Conservation (phyloP, 2,797 vertebrate species). For the Danio aesculapii region DNA sequence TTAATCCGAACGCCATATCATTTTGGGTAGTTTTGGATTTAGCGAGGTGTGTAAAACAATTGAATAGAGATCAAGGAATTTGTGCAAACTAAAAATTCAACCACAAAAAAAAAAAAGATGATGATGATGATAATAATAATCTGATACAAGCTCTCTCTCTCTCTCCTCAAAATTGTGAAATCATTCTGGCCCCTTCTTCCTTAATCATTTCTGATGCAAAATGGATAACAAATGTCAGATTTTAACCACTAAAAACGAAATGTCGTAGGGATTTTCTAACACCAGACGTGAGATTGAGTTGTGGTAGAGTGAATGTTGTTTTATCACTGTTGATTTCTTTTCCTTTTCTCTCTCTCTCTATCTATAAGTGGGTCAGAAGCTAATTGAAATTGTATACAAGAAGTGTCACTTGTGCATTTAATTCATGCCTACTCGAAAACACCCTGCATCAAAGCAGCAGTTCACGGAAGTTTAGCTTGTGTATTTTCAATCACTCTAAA, state of each 20-base stretch:
- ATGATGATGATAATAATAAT: conserved; percentile 68
- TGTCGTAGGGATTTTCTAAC: conserved; percentile 49
- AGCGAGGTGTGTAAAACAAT: conserved; percentile 78
- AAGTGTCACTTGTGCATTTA: conserved; percentile 41
- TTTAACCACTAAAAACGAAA: conserved; percentile 41
- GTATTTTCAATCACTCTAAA: conserved; percentile 12
- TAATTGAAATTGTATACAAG: conserved; percentile 28
- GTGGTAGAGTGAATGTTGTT: conserved; percentile 44
- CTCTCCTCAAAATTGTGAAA: conserved; percentile 87
- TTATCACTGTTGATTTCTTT: conserved; percentile 17
- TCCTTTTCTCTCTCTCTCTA: background rate
- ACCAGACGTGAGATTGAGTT: conserved; percentile 43
- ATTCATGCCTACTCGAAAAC: conserved; percentile 18
- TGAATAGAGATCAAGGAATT: conserved; percentile 63
- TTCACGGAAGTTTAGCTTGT: conserved; percentile 23
- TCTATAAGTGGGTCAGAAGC: conserved; percentile 4
- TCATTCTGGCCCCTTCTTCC: conserved; percentile 71
- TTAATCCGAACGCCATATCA: conserved; percentile 84
- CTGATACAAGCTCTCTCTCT: conserved; percentile 85
- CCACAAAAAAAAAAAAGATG: conserved; percentile 1
- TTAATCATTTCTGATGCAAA: conserved; percentile 59
- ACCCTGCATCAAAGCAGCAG: conserved; percentile 31
- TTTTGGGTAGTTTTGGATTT: conserved; percentile 87
- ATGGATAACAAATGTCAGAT: conserved; percentile 42
- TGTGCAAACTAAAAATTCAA: conserved; percentile 14